Conservation (phyloP, 1,140 invertebrate species). For the Eurosta solidaginis region DNA sequence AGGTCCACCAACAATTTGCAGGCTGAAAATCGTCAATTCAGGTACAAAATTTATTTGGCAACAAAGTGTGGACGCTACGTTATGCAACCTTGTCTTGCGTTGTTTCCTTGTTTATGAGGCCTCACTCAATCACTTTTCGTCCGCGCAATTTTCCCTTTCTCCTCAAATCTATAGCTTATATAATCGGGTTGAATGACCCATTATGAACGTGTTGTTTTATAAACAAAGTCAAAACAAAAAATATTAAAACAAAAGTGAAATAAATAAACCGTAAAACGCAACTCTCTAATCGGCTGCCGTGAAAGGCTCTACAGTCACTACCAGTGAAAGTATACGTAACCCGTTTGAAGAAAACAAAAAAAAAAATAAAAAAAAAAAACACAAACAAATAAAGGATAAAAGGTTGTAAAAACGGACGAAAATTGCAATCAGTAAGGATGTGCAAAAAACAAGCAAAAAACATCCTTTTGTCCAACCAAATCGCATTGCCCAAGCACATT, state of each 20-base stretch:
- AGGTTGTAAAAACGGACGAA: neutral
- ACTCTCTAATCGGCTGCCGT: neutral
- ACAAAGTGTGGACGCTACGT: neutral
- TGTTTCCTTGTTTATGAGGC: neutral
- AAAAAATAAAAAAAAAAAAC: neutral
- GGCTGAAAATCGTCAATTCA: neutral
- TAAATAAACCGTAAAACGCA: conserved; percentile 8
- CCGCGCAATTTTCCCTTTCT: neutral
- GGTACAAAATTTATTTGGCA: neutral
- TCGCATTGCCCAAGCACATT: neutral
- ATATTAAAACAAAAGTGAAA: neutral
- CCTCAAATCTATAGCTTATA: neutral
- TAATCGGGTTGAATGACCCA: conserved; percentile 25
- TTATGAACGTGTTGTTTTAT: neutral
- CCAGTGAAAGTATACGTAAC: conserved; percentile 20
- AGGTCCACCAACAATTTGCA: neutral
- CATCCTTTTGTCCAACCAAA: neutral
- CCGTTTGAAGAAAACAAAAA: neutral
- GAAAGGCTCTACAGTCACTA: neutral
- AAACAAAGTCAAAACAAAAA: neutral
- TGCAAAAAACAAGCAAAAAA: neutral
- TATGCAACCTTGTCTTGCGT: neutral
- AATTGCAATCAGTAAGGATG: no score
- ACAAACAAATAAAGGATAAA: neutral
- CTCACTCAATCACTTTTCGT: neutral